Evolutionary conservation across 1,140 invertebrate genomes (phyloP).

Genomic region (Drosophila varians): DNA sequence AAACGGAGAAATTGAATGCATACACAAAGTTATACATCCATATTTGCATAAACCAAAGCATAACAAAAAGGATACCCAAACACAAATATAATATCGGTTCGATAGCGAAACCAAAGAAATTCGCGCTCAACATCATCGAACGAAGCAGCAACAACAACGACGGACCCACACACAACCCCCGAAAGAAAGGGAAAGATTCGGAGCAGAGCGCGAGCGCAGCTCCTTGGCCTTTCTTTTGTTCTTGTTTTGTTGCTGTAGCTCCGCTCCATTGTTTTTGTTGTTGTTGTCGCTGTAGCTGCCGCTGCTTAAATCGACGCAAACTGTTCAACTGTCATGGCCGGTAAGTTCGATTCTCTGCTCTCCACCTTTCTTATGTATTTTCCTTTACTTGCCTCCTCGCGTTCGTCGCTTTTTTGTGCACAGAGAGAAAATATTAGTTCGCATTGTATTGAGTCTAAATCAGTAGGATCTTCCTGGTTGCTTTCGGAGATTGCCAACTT

Average conservation of each 20-base stretch:
- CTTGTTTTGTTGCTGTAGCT: constrained; percentile 57
- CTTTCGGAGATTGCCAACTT: not conserved
- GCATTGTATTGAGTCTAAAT: too few relatives aligned
- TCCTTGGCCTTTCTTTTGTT: constrained; percentile 68
- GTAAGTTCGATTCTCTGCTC: constrained; percentile 67
- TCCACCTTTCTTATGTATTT: not conserved
- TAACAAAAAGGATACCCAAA: constrained; percentile 54
- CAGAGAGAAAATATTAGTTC: not conserved
- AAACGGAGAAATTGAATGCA: constrained; percentile 33
- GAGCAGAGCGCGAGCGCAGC: constrained; percentile 48
- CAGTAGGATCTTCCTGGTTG: too few relatives aligned
- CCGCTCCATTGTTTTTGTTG: constrained; percentile 19
- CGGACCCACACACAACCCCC: constrained; percentile 22
- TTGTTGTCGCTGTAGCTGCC: constrained; percentile 40
- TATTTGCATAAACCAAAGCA: constrained; percentile 43
- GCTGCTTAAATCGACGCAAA: constrained; percentile 71
- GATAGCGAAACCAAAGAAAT: constrained; percentile 45
- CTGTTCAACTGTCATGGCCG: constrained; percentile 84
- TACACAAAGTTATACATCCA: too few relatives aligned
- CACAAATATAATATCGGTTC: constrained; percentile 50
- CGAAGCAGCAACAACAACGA: constrained; percentile 45
- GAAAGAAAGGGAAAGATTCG: constrained; percentile 33
- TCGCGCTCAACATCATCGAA: constrained; percentile 47
- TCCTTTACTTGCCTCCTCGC: constrained; percentile 15
- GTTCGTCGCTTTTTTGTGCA: constrained; percentile 8